Evolutionary conservation across 2,113 vertebrate species (phyloP).

Genomic region (Rhynchomys soricoides): DNA sequence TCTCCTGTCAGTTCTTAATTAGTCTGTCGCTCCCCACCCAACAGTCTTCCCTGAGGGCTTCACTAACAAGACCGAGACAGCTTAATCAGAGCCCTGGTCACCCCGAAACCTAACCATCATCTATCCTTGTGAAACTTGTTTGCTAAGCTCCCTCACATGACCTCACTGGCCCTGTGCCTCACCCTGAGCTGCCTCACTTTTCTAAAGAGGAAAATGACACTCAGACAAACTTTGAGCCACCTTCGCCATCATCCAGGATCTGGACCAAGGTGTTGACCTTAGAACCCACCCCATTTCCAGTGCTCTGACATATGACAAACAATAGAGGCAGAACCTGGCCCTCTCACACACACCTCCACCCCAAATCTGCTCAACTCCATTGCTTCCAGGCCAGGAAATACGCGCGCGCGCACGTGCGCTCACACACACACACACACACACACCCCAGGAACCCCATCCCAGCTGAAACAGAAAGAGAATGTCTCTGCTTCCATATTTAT

Average conservation of each 20-base stretch:
- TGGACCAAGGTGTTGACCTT: background rate
- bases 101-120: background rate
- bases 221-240: rapidly evolving
- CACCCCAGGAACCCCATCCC: too few species aligned
- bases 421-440: too few species aligned
- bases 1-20: background rate
- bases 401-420: too few species aligned
- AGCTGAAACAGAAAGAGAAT: background rate
- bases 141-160: rapidly evolving
- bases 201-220: background rate
- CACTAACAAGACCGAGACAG: background rate
- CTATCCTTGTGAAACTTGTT: background rate
- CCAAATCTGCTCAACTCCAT: background rate
- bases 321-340: background rate
- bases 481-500: background rate
- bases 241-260: background rate
- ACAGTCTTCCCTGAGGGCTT: background rate
- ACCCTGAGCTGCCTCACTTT: background rate
- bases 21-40: background rate
- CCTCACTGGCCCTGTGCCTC: rapidly evolving
- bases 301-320: background rate
- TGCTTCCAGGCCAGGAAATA: background rate
- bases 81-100: background rate
- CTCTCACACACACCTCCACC: background rate
- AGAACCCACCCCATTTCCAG: background rate